Evolutionary conservation across 2,113 vertebrate genomes (phyloP), one percentile per base, ranked within the genome.

Genomic region (Oncorhynchus clarkii): DNA sequence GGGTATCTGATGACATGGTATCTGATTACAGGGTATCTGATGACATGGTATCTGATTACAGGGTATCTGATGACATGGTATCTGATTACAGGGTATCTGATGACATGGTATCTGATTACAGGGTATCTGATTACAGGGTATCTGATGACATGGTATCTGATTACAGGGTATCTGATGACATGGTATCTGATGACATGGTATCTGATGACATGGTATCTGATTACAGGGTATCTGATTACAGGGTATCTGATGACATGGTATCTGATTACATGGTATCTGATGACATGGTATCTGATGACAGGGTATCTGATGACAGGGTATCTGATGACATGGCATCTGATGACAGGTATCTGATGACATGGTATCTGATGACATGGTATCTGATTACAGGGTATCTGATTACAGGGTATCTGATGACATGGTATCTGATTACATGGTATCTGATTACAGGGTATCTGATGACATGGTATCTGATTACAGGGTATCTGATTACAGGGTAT

Each of bases 131-230:
- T 51, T 0, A 39, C 7, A 39, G 0, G 8, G 8, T 39, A 39
- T 39, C 7, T 39, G 34, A 39, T 64, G 2, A 24, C 3, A 24
- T 9, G 60, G 60, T 4, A 4, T 16, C 49, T 51, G 49, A 51
- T 51, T 0, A 51, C 13, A 16, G 0, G 49, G 49, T 5, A 16
- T 39, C 31, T 31, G 5, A 31, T 34, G 0, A 34, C 0, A 11
- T 1, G 8, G 49, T 5, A 14, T 54, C 14, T 54, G 29, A 31
- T 31, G 4, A 31, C 4, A 31, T 0, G 5, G 5, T 31, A 31
- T 31, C 29, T 31, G 4, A 31, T 31, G 0, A 39, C 1, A 39
- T 0, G 39, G 39, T 39, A 39, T 39, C 2, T 39, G 39, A 39
- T 64, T 1, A 24, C 1, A 24, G 0, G n/a, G 60, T 14, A 14